Evolutionary conservation across 30 jellyfish, hydroid and myxozoan genomes (phyloP).

Genomic region (Nemopilema nomurai): DNA sequence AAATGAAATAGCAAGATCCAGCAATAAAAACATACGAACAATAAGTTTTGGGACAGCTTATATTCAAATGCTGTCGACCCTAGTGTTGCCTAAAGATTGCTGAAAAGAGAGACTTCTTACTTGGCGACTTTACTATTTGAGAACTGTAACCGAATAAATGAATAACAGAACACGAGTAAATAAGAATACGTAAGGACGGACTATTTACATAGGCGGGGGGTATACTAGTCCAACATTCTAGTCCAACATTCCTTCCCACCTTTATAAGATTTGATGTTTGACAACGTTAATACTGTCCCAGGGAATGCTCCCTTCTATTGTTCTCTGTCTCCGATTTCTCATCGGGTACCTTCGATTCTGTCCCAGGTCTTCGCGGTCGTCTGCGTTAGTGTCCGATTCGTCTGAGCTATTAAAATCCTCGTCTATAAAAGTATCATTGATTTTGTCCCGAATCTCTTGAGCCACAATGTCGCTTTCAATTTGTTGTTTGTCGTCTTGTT

Average conservation of each 20-base stretch:
- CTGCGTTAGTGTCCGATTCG: constrained; percentile 22
- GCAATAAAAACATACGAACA: too few species aligned
- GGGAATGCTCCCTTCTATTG: constrained; percentile 11
- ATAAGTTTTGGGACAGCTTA: too few species aligned
- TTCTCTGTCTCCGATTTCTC: constrained; percentile 24
- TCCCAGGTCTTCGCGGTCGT: constrained; percentile 15
- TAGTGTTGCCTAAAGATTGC: constrained; percentile 49
- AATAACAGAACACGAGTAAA: constrained; percentile 40
- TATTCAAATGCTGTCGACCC: too few species aligned
- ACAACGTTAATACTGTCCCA: constrained; percentile 25
- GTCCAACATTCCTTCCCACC: constrained; percentile 10
- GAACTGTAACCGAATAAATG: constrained; percentile 55
- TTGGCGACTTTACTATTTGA: constrained; percentile 43
- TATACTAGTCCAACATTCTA: constrained; percentile 1
- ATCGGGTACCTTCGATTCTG: constrained; percentile 36
- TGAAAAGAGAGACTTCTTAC: constrained; percentile 33
- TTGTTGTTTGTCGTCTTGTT: constrained; percentile 26
- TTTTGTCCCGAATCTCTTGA: constrained; percentile 6
- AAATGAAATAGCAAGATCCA: too few species aligned
- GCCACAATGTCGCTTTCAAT: constrained; percentile 28
- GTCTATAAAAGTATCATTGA: constrained; percentile 18
- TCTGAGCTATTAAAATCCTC: constrained; percentile 33
- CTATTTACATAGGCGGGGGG: constrained; percentile 57
- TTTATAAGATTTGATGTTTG: constrained; percentile 8
- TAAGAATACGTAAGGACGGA: constrained; percentile 52